phyloP scores from a whole-genome alignment of 2,797 vertebrate genomes.

The Microctenopoma steveboyesi region DNA sequence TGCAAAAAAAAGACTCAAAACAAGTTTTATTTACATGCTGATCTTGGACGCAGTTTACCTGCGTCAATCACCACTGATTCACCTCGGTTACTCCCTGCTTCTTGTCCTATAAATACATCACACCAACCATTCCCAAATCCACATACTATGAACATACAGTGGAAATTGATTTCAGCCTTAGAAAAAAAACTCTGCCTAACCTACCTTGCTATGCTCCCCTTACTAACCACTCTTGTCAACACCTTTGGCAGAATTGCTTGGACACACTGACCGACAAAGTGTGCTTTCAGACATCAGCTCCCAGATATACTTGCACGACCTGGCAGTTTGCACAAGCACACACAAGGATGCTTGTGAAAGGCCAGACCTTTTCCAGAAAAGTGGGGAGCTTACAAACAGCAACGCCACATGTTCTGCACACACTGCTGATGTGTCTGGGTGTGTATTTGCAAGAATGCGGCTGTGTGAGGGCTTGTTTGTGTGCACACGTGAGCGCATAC shows the following conservation, averaged over 20 bases:
- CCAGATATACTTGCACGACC: constrained; percentile 72
- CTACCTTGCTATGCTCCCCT: constrained; percentile 26
- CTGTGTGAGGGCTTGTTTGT: constrained; percentile 41
- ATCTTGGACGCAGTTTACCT: not conserved
- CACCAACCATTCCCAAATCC: not conserved
- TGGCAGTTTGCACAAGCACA: constrained; percentile 73
- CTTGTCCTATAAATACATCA: constrained; percentile 3
- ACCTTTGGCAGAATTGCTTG: constrained; percentile 61
- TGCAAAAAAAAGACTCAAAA: not conserved
- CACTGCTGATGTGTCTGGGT: constrained; percentile 67
- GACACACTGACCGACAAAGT: constrained; percentile 70
- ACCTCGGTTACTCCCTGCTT: constrained; percentile 21
- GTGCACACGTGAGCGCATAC: constrained; percentile 24
- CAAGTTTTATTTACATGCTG: constrained; percentile 1
- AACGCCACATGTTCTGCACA: constrained; percentile 59
- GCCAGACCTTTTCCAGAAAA: constrained; percentile 67
- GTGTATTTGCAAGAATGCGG: constrained; percentile 47
- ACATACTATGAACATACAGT: constrained; percentile 25
- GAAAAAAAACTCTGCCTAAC: constrained; percentile 49
- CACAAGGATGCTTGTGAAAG: constrained; percentile 77
- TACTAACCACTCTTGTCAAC: constrained; percentile 66
- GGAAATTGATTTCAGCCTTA: constrained; percentile 25
- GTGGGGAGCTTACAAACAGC: constrained; percentile 59
- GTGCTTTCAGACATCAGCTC: constrained; percentile 71
- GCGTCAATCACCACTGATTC: constrained; percentile 9